Evolutionary conservation across 2,113 vertebrate species (phyloP).

Genomic region (Noctilio leporinus): DNA sequence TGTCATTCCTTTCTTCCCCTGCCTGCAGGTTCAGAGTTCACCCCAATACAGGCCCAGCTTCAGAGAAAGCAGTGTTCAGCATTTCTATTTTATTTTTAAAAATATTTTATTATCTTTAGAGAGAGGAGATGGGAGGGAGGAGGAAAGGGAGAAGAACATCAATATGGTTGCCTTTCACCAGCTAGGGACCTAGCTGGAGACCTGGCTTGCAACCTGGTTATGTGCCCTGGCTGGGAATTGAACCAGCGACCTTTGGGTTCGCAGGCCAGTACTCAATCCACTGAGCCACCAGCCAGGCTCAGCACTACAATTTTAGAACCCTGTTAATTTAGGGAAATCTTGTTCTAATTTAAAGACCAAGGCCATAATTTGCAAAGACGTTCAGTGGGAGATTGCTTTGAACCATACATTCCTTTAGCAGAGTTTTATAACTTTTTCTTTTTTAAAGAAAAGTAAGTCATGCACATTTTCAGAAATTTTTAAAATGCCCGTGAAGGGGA

Average conservation of each 20-base stretch:
- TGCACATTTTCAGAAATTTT: background rate
- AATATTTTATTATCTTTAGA: too few species aligned
- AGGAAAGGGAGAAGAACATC: too few species aligned
- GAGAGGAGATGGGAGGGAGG: too few species aligned
- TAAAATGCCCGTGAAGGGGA: background rate
- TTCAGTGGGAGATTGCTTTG: background rate
- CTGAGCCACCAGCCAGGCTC: too few species aligned
- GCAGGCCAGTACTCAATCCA: too few species aligned
- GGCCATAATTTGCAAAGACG: background rate
- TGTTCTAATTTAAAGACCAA: background rate
- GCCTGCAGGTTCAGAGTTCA: background rate
- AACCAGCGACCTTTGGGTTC: too few species aligned
- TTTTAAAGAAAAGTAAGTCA: background rate
- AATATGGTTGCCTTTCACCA: too few species aligned
- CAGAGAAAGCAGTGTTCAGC: background rate
- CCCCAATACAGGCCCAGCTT: rapidly evolving
- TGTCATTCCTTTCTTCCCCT: background rate
- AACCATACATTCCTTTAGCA: background rate
- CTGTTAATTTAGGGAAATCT: background rate
- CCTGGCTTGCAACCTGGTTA: too few species aligned
- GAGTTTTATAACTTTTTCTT: background rate
- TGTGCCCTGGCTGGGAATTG: too few species aligned
- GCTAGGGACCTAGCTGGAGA: too few species aligned
- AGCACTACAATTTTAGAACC: background rate
- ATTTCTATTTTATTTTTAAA: too few species aligned